Conservation (phyloP, 1,140 invertebrate genomes). For the Sinella curviseta region DNA sequence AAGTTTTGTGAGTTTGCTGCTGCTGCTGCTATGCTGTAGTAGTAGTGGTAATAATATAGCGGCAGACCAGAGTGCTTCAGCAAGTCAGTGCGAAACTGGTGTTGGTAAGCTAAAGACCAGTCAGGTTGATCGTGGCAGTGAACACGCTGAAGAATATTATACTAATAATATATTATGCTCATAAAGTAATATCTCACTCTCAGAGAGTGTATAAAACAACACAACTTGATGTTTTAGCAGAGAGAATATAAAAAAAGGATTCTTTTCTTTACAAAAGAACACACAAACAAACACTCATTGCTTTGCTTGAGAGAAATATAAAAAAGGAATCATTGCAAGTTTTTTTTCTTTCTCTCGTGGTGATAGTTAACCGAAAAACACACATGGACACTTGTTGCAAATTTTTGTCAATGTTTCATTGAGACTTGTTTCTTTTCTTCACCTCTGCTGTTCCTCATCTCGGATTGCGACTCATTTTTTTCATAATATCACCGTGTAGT, state of each 20-base stretch:
- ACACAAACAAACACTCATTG: no score
- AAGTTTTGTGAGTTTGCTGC: background rate
- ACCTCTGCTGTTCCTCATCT: background rate
- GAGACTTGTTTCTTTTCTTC: background rate
- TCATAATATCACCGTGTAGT: no score
- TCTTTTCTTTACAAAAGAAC: no score
- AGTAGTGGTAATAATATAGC: background rate
- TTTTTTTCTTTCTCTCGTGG: no score
- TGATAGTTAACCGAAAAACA: background rate
- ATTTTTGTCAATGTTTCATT: conserved; percentile 22
- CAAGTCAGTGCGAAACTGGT: conserved; percentile 18
- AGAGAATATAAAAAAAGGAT: no score
- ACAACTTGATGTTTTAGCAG: no score
- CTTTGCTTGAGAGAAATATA: no score
- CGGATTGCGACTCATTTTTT: background rate
- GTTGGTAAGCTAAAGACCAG: conserved; percentile 20
- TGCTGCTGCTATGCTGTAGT: background rate
- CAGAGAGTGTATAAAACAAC: no score
- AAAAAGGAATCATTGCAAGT: no score
- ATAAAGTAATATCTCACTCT: no score
- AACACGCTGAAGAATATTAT: background rate
- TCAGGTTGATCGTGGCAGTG: background rate
- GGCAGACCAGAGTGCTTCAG: background rate
- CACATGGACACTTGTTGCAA: conserved; percentile 15
- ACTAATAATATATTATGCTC: no score